A percentile compares a stretch with the other conserved stretches of the same genome.
Conservation (phyloP, 2,113 vertebrate species). For the Trematocara stigmaticum region DNA sequence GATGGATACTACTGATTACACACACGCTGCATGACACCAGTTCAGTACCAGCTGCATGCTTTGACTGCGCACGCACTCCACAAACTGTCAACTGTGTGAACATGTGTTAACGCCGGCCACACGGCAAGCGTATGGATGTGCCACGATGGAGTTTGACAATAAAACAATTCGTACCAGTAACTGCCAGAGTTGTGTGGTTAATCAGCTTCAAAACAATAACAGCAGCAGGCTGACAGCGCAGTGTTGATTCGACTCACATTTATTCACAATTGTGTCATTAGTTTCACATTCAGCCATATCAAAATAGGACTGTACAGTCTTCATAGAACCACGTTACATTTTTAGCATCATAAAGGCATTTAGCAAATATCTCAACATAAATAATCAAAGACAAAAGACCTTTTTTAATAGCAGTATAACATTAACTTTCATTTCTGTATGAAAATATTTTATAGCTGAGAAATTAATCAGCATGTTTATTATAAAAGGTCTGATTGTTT, state of each 20-base stretch:
- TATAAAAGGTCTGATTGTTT: slow-evolving; percentile 32
- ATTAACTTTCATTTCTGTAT: slow-evolving; percentile 39
- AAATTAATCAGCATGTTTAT: slow-evolving; percentile 25
- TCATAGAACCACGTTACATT: slow-evolving; percentile 26
- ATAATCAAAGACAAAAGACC: slow-evolving; percentile 12
- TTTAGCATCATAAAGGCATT: slow-evolving; percentile 22
- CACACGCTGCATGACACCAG: slow-evolving; percentile 84
- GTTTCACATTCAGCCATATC: slow-evolving; percentile 55
- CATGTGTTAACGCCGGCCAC: slow-evolving; percentile 62
- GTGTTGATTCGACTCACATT: slow-evolving; percentile 14
- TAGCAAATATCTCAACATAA: slow-evolving; percentile 25
- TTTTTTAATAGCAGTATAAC: not conserved
- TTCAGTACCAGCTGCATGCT: slow-evolving; percentile 89
- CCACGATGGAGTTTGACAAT: slow-evolving; percentile 87
- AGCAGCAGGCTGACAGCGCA: not conserved
- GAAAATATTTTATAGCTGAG: slow-evolving; percentile 55
- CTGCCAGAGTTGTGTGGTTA: not conserved
- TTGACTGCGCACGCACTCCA: slow-evolving; percentile 73
- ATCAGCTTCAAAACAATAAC: not conserved
- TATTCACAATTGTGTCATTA: slow-evolving; percentile 44
- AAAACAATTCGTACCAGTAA: slow-evolving; percentile 85
- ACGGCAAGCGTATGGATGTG: slow-evolving; percentile 62
- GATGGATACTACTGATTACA: slow-evolving; percentile 77
- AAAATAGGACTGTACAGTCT: slow-evolving; percentile 60
- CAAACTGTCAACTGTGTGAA: slow-evolving; percentile 77